Base-by-base conservation (phyloP, 2,113 vertebrate species). In the Turdus rufiventris region DNA sequence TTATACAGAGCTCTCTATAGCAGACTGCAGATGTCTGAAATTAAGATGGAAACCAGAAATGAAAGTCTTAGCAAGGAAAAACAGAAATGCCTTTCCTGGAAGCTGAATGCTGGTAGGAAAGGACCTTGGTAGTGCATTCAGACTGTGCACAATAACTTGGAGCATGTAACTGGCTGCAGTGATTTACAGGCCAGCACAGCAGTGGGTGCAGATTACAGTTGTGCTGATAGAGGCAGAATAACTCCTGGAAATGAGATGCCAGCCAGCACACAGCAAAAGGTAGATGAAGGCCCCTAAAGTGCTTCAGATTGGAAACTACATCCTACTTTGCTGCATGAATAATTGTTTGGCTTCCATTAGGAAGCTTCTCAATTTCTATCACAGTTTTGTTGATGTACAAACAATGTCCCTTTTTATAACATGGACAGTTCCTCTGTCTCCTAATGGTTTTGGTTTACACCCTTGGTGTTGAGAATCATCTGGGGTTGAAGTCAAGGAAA, bases 171-270 rank as follows among this genome's bases (percentile, higher is more conserved):
- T 7, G 10, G 65, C 86, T 91, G 81, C 92, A 76, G 81, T 71
- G 95, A 94, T 91, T 85, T 88, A 88, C 58, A 71, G 82, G 45
- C 56, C 25, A 88, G 86, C 85, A 79, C 78, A 94, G 83, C 88
- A 66, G 43, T 73, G 90, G 77, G 48, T 92, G 77, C 85, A 94
- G 89, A 86, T 85, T 84, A 76, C 86, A 88, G 65, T 67, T 73
- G 75, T 88, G 86, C 89, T 96, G 95, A 92, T 8, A 61, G 63
- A 95, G 81, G 75, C 91, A 94, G 88, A 97, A 63, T 78, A 89
- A 87, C 91, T 92, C 61, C 81, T 94, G 82, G 85, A 97, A 97
- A 93, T 87, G 66, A 96, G 88, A 93, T 76, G 65, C 76, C 89
- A 96, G 92, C 81, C 60, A 95, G 43, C 26, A 89, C 29, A 87